Evolutionary conservation across 2,888 invertebrate species (phyloP).

Genomic region (Dicycla oo): DNA sequence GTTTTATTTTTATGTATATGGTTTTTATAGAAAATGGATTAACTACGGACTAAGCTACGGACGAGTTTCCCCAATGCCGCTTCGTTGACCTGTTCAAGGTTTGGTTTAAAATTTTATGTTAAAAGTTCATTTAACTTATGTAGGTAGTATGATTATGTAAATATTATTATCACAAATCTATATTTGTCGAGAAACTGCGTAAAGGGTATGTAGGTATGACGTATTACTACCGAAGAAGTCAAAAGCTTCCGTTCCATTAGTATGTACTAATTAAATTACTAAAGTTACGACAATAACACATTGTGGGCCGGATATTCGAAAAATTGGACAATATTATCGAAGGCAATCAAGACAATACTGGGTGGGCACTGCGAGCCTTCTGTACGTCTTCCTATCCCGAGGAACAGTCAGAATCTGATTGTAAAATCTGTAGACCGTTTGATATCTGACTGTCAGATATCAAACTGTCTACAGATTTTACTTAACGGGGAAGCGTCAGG

Average conservation of each 20-base stretch:
- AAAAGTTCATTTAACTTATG: neutral
- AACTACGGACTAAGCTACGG: neutral
- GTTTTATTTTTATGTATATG: no score
- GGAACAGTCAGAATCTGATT: no score
- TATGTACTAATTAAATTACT: slow-evolving; percentile 32
- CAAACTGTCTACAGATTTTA: no score
- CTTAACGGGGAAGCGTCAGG: no score
- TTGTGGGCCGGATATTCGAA: slow-evolving; percentile 35
- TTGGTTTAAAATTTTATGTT: neutral
- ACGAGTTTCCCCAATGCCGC: neutral
- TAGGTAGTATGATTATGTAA: no score
- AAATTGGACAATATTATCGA: slow-evolving; percentile 17
- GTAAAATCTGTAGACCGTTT: no score
- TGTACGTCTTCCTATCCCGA: neutral
- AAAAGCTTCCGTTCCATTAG: slow-evolving; percentile 28
- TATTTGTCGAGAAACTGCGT: slow-evolving; percentile 1
- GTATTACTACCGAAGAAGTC: neutral
- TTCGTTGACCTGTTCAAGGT: neutral
- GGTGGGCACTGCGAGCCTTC: neutral
- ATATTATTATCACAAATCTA: neutral
- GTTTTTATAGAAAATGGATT: neutral
- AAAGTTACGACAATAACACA: slow-evolving; percentile 13
- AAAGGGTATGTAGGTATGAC: neutral
- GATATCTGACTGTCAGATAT: no score
- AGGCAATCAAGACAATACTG: neutral